Percentiles rank a stretch among this genome's conserved stretches.
Evolutionary conservation across 2,797 vertebrate genomes (phyloP).

Genomic region (Melanotaenia nigrans): DNA sequence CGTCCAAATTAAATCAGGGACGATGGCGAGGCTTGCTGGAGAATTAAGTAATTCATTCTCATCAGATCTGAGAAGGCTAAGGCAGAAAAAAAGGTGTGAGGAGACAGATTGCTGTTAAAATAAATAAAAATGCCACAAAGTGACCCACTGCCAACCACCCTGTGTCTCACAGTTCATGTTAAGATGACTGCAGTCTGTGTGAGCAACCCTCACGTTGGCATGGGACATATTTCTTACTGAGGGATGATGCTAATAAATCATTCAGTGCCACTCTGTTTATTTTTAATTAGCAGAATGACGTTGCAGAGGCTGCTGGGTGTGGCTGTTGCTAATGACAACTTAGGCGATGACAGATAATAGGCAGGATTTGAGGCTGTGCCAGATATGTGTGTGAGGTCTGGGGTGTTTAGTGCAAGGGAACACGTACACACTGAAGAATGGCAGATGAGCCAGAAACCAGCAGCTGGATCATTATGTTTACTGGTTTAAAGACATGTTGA

Average conservation of each 20-base stretch:
- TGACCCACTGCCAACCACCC: neutral
- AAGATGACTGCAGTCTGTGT: slow-evolving; percentile 24
- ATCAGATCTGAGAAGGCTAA: neutral
- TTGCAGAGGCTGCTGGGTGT: slow-evolving; percentile 16
- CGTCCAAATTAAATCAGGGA: neutral
- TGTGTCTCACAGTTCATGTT: slow-evolving; percentile 19
- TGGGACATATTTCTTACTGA: neutral
- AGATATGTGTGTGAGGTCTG: slow-evolving; percentile 11
- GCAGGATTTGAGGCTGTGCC: slow-evolving; percentile 17
- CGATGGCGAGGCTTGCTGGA: neutral
- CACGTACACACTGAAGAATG: neutral
- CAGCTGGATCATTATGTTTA: neutral
- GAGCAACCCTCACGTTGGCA: neutral
- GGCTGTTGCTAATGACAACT: slow-evolving; percentile 31
- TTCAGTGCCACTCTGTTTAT: slow-evolving; percentile 17
- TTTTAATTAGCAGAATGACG: slow-evolving; percentile 31
- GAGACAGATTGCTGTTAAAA: neutral
- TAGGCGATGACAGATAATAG: slow-evolving; percentile 40
- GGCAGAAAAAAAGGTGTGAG: neutral
- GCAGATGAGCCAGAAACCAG: slow-evolving; percentile 8
- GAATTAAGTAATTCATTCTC: slow-evolving; percentile 8
- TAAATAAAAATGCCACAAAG: neutral
- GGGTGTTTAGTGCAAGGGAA: slow-evolving; percentile 23
- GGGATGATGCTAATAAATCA: slow-evolving; percentile 26
- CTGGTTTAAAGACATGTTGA: neutral